A percentile compares a stretch with the other conserved stretches of the same genome.
Conservation (phyloP, 2,113 vertebrate genomes). For the Indicator maculatus region DNA sequence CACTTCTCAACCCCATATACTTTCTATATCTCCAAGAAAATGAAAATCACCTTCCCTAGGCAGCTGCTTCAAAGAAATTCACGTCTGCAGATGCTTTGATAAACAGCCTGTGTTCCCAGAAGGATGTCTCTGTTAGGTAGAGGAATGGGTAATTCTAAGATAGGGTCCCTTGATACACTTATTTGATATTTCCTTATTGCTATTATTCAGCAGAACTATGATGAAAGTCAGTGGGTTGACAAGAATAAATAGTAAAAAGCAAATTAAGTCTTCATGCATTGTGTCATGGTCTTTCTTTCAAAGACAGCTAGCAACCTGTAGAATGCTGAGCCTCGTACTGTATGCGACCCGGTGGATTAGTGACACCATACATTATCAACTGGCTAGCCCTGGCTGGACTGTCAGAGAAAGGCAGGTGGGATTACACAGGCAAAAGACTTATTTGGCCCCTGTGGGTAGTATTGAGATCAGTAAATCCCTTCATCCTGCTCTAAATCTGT, state of each 20-base stretch:
- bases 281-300: neutral
- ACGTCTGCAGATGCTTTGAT: neutral
- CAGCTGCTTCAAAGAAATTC: neutral
- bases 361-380: neutral
- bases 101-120: neutral
- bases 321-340: neutral
- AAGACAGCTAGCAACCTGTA: neutral
- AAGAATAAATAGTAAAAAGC: neutral
- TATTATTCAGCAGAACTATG: neutral
- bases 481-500: slow-evolving; percentile 28
- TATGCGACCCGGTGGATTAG: neutral
- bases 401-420: neutral
- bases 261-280: neutral
- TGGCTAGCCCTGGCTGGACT: neutral
- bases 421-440: neutral
- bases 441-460: neutral
- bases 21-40: neutral
- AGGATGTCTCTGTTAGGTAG: neutral
- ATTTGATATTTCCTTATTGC: neutral
- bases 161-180: neutral
- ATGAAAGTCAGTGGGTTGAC: neutral
- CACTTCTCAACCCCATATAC: neutral
- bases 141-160: neutral
- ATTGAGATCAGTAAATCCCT: neutral
- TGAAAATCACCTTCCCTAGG: neutral